Percentiles rank a stretch among this genome's conserved stretches.
phyloP scores from a whole-genome alignment of 2,113 vertebrate genomes.

The Pelecanus crispus region DNA sequence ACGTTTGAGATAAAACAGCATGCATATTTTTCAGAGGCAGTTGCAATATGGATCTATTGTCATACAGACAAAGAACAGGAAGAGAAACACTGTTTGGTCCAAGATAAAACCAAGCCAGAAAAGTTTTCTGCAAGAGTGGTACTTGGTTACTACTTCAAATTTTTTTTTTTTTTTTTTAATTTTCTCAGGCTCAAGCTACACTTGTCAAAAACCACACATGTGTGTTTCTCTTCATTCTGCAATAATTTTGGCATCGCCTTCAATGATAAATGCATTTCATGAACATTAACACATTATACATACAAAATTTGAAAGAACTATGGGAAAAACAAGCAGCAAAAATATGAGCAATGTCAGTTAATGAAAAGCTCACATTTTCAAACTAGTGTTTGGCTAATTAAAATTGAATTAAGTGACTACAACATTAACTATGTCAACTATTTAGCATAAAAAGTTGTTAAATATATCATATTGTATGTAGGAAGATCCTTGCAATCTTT shows the following conservation, averaged over 20 bases:
- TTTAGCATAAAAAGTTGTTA: slow-evolving; percentile 75
- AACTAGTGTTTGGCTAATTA: slow-evolving; percentile 76
- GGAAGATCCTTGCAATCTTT: slow-evolving; percentile 71
- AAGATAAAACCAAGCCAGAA: background rate
- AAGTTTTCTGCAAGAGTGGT: background rate
- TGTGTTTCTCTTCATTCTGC: background rate
- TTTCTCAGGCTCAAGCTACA: background rate
- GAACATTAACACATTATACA: slow-evolving; percentile 11
- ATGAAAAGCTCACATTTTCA: slow-evolving; percentile 66
- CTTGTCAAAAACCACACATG: background rate
- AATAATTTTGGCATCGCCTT: slow-evolving; percentile 12
- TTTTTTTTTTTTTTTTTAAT: background rate
- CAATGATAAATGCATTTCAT: slow-evolving; percentile 18
- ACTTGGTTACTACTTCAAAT: background rate
- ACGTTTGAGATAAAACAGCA: background rate
- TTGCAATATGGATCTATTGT: background rate
- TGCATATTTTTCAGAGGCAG: background rate
- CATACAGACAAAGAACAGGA: background rate
- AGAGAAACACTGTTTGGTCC: background rate
- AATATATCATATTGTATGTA: slow-evolving; percentile 70
- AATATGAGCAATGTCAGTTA: slow-evolving; percentile 61
- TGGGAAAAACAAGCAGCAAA: slow-evolving; percentile 47
- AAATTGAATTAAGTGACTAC: slow-evolving; percentile 75
- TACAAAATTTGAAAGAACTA: slow-evolving; percentile 57
- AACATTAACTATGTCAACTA: slow-evolving; percentile 71